Base-by-base conservation (phyloP, 2,113 vertebrate species). In the Saccopteryx leptura region DNA sequence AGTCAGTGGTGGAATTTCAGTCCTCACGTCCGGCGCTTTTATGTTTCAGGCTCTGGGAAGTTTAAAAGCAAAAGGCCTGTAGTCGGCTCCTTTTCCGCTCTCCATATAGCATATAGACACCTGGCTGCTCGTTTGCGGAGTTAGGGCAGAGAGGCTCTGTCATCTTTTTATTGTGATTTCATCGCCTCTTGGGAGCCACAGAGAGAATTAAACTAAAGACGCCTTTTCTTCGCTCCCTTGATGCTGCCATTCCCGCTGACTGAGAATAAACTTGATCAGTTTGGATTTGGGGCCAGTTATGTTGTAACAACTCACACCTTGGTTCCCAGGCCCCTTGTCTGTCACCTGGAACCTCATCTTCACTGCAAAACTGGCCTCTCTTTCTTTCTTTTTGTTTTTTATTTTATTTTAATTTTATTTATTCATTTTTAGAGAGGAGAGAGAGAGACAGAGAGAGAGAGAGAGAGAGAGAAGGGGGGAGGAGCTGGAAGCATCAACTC, bases 181-280 rank as follows among this genome's bases (percentile, higher is more conserved):
- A 79, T 94, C 88, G 93, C 69, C 19, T 76, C 21, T 93, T 71
- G 54, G 61, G 33, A 88, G 61, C n/a, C 31, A 75, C 54, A 28
- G 19, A 65, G 33, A 79, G 18, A 78, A 46, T 31, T 21, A 31
- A 63, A 75, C 14, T 72, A 31, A 84, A 65, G 10, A 23, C 76
- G 14, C 8, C 33, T 85, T 84, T 95, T 9, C 23, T 10, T 65
- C 74, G 82, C 33, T 89, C 17, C 33, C 9, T 46, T 71, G 58
- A 79, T 21, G 46, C 71, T 68, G 6, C 24, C 5, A 54, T 52
- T 79, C 11, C 39, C 48, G 33, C 9, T 33, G n/a, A 63, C 56
- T 39, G 33, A 66, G 39, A 87, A 61, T 48, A 76, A 83, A 65
- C 24, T 69, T 14, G 21, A 26, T 50, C 26, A 4, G 2, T 71